Conservation (phyloP, 2,888 invertebrate genomes). For the Pilophorus perplexus region DNA sequence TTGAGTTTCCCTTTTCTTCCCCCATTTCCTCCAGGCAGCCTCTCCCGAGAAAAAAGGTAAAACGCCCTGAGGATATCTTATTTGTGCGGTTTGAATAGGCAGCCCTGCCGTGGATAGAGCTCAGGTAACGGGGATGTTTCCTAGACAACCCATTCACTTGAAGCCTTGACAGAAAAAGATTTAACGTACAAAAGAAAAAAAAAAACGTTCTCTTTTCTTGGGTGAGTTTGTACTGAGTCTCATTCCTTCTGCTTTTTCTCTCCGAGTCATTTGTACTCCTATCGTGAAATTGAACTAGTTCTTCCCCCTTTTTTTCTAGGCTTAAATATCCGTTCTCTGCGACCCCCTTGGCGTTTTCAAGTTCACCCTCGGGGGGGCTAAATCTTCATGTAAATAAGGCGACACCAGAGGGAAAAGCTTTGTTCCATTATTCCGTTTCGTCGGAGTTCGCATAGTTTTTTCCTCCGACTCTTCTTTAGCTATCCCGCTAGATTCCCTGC, state of each 20-base stretch:
- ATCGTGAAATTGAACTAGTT: background rate
- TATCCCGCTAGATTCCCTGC: too few species aligned
- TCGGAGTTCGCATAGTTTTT: background rate
- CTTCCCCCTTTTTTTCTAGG: background rate
- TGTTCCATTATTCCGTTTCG: background rate
- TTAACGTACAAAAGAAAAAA: background rate
- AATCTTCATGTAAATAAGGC: background rate
- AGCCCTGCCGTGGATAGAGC: background rate
- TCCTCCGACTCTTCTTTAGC: conserved; percentile 1
- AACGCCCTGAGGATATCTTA: background rate
- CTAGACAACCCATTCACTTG: background rate
- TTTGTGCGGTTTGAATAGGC: background rate
- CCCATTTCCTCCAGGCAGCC: background rate
- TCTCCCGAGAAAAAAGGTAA: background rate
- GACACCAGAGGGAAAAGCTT: background rate
- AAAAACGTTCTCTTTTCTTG: background rate
- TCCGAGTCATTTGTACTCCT: background rate
- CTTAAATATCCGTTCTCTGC: background rate
- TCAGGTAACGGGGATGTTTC: background rate
- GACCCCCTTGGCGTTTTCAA: background rate
- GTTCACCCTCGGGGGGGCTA: background rate
- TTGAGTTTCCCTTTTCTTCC: too few species aligned
- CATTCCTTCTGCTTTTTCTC: background rate
- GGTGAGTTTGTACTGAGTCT: background rate
- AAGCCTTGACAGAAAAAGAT: background rate